A percentile compares a stretch with the other conserved stretches of the same genome.
Evolutionary conservation across 1,140 invertebrate species (phyloP).

Genomic region (Orius insidiosus): DNA sequence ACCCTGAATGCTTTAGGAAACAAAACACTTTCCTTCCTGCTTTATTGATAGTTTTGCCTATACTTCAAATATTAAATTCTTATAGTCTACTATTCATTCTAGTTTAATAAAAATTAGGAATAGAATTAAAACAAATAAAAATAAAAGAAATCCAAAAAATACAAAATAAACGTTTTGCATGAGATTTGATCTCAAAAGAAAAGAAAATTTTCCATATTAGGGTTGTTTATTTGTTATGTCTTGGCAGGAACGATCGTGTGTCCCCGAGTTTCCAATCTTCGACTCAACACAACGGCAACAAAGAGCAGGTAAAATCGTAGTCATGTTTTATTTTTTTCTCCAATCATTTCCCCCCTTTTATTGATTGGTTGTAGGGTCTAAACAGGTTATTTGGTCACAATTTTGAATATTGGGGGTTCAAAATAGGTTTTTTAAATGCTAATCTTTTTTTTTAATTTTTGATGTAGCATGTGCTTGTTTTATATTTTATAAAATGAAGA

Average conservation of each 20-base stretch:
- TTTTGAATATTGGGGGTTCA: background rate
- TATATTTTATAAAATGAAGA: no score
- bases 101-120: no score
- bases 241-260: slow-evolving; percentile 15
- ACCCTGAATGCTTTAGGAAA: no score
- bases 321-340: background rate
- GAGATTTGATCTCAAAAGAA: background rate
- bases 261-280: slow-evolving; percentile 16
- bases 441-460: no score
- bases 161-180: background rate
- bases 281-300: slow-evolving; percentile 16
- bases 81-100: no score
- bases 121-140: no score
- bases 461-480: no score
- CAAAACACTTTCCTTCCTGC: no score
- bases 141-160: no score
- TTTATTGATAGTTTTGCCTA: no score
- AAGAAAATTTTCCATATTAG: slow-evolving; percentile 10
- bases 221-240: slow-evolving; percentile 16
- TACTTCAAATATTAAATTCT: no score
- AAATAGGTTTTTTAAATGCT: background rate
- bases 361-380: background rate
- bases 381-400: background rate
- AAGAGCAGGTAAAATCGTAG: slow-evolving; percentile 13
- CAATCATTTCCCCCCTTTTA: slow-evolving; percentile 2